Base-by-base conservation (phyloP, 92 coral and sea anemone genomes). In the Galaxea fascicularis region DNA sequence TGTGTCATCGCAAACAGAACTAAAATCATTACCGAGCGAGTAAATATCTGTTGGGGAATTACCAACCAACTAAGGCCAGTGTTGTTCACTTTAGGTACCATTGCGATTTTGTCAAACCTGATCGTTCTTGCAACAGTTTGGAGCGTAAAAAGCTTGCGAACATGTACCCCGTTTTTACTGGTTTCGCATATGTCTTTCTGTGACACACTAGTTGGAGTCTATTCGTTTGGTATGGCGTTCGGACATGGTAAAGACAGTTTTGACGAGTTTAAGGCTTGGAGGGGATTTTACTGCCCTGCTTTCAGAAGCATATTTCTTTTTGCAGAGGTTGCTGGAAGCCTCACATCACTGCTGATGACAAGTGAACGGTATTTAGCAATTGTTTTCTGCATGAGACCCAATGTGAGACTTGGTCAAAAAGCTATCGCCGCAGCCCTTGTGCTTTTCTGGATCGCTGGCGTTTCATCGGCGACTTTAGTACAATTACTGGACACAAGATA, bases 151-250 rank as follows among this genome's bases (percentile, higher is more conserved):
- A 75, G 78, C 25, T 87, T 90, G 29, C 88, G 93, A 52, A 65
- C 27, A 20, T 26, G 67, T 14, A 65, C 85, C 15, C 64, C 91
- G 29, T 86, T 86, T 44, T 65, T 86, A n/a, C 52, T 90, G 60
- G 84, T 90, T 8, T 80, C 93, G 4, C 91, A 86, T 45, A 76
- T 86, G 86, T 63, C 91, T 3, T 77, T 90, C 24, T 86, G 93
- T 66, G 93, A 90, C 53, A 41, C 82, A 53, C 27, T 90, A 27
- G 47, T 86, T 4, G 93, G 93, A 0, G 59, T 82, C 25, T 90
- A 90, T 57, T 72, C 91, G 15, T 44, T 90, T 20, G 92, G 86
- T 1, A 73, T 89, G 21, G 92, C 89, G 4, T 44, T 72, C 41
- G 89, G 86, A 9, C 89, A 89, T 27, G 30, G 82, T 0, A 28